A percentile compares a stretch with the other conserved stretches of the same genome.
Evolutionary conservation across 2,888 invertebrate species (phyloP).

Genomic region (Melipona bicolor): DNA sequence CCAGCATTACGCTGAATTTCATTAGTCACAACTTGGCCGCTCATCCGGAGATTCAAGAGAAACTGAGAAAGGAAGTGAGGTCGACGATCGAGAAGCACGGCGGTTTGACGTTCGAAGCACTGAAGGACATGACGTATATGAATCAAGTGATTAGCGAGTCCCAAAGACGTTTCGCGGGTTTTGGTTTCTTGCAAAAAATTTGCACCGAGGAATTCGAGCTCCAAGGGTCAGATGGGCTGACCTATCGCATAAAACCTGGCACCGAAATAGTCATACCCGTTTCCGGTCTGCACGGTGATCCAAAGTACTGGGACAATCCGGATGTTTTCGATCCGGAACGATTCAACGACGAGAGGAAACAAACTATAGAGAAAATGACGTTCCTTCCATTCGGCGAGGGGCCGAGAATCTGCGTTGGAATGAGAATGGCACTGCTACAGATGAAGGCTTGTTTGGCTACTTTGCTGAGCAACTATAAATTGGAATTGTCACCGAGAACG

Average conservation of each 20-base stretch:
- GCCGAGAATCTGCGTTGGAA: conserved; percentile 76
- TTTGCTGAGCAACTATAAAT: conserved; percentile 62
- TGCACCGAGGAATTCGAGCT: conserved; percentile 70
- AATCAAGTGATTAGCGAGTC: conserved; percentile 84
- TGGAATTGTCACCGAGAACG: conserved; percentile 70
- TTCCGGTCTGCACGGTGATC: conserved; percentile 64
- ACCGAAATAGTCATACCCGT: conserved; percentile 59
- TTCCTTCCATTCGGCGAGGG: conserved; percentile 78
- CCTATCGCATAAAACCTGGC: conserved; percentile 65
- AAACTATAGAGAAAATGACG: conserved; percentile 59
- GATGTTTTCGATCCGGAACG: conserved; percentile 74
- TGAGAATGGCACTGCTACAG: conserved; percentile 71
- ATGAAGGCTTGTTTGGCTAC: conserved; percentile 67
- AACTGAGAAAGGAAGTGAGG: conserved; percentile 84
- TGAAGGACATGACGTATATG: conserved; percentile 85
- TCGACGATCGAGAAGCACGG: conserved; percentile 76
- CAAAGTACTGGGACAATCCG: conserved; percentile 70
- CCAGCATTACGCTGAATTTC: conserved; percentile 84
- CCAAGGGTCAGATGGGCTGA: conserved; percentile 72
- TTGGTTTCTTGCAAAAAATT: conserved; percentile 55
- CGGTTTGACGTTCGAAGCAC: conserved; percentile 84
- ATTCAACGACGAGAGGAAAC: conserved; percentile 68
- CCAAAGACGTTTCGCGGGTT: conserved; percentile 57
- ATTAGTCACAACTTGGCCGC: conserved; percentile 84
- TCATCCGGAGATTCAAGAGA: conserved; percentile 84